A percentile compares a stretch with the other conserved stretches of the same genome.
Evolutionary conservation across 2,113 vertebrate species (phyloP).

Genomic region (Tetrao urogallus): DNA sequence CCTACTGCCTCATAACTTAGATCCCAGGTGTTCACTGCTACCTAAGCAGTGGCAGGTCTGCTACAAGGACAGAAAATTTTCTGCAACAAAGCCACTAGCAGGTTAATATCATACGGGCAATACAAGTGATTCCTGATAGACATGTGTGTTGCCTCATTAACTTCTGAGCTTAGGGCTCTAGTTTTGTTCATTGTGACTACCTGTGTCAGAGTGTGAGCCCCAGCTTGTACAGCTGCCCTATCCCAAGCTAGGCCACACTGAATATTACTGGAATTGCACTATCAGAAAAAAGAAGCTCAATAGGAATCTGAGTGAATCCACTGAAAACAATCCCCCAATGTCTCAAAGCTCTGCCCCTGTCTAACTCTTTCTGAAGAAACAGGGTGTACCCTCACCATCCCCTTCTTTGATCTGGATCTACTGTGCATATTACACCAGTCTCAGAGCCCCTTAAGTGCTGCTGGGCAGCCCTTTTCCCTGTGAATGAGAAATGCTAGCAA

Average conservation of each 20-base stretch:
- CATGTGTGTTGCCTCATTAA: neutral
- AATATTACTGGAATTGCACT: neutral
- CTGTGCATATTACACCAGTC: neutral
- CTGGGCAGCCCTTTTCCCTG: neutral
- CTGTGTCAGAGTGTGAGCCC: neutral
- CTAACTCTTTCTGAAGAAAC: neutral
- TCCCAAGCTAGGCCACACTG: neutral
- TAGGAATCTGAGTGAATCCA: neutral
- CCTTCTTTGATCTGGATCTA: neutral
- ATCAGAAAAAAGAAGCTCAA: neutral
- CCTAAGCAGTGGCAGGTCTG: neutral
- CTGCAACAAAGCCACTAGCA: neutral
- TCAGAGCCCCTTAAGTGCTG: neutral
- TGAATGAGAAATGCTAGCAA: neutral
- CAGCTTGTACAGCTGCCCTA: neutral
- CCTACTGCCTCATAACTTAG: neutral
- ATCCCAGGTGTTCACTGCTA: neutral
- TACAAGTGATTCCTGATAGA: neutral
- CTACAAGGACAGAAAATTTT: neutral
- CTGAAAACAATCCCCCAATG: neutral
- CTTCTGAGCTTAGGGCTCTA: neutral
- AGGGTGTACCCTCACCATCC: neutral
- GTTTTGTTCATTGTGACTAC: neutral
- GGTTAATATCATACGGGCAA: neutral
- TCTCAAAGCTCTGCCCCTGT: neutral